These are phyloP conservation scores for Mastomys natalensis DNA, from an alignment of 2,113 vertebrate species.

Conservation along the genomic window DNA sequence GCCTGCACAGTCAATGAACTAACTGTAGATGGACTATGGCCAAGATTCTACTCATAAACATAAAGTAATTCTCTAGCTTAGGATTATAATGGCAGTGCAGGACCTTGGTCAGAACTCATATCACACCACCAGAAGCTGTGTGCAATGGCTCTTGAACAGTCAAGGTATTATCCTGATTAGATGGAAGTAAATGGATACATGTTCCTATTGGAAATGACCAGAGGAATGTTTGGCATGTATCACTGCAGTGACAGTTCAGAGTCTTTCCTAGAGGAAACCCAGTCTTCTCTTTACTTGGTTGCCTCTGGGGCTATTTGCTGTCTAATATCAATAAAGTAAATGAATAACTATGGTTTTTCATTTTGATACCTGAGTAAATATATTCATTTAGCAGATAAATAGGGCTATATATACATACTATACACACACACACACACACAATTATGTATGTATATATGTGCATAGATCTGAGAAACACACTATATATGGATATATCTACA, in stretches of 20 bases:
- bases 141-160: constrained; percentile 9
- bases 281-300: neutral
- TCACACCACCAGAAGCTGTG: neutral
- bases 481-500: neutral
- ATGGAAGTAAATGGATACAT: neutral
- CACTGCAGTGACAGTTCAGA: neutral
- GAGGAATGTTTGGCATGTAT: neutral
- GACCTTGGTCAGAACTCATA: neutral
- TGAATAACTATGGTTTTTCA: neutral
- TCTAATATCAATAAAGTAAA: constrained; percentile 11
- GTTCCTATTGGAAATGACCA: neutral
- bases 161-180: neutral
- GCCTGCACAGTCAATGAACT: neutral
- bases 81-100: neutral
- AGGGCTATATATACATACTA: no score
- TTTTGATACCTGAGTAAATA: neutral
- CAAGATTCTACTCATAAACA: constrained; percentile 24
- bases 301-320: neutral
- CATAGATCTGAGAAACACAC: no score
- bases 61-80: neutral
- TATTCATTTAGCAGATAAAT: neutral
- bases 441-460: neutral
- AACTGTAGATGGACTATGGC: neutral
- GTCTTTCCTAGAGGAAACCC: neutral
- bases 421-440: neutral